Evolutionary conservation across 1,140 invertebrate genomes (phyloP).

Genomic region (Carcinoscorpius rotundicauda): DNA sequence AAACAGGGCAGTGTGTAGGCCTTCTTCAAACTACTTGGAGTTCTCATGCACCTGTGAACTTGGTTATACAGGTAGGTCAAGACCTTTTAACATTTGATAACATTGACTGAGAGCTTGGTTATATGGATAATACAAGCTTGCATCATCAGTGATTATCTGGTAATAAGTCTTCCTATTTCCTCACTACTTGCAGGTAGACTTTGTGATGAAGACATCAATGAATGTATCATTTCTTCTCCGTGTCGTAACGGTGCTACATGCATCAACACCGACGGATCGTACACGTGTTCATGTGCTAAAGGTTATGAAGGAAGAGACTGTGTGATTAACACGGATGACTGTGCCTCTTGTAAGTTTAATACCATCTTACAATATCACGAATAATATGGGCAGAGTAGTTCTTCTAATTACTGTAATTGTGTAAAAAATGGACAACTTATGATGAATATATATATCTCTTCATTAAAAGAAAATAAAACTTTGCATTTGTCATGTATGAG

Average conservation of each 20-base stretch:
- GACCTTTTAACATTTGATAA: background rate
- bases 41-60: constrained; percentile 77
- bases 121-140: no score
- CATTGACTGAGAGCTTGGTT: no score
- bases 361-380: background rate
- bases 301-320: constrained; percentile 67
- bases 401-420: no score
- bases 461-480: no score
- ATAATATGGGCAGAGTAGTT: no score
- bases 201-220: constrained; percentile 25
- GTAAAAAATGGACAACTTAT: no score
- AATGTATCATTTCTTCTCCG: constrained; percentile 51
- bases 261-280: constrained; percentile 23
- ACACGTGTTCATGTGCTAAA: constrained; percentile 21
- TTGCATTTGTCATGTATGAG: no score
- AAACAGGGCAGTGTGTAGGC: constrained; percentile 30
- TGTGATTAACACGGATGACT: constrained; percentile 43
- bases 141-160: constrained; percentile 11
- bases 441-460: no score
- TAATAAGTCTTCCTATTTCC: background rate
- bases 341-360: constrained; percentile 18
- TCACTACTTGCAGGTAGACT: constrained; percentile 43
- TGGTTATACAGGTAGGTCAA: constrained; percentile 60
- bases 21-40: constrained; percentile 21
- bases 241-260: constrained; percentile 52